Conservation (phyloP, 2,797 vertebrate species). For the Helicolenus hilgendorfi region DNA sequence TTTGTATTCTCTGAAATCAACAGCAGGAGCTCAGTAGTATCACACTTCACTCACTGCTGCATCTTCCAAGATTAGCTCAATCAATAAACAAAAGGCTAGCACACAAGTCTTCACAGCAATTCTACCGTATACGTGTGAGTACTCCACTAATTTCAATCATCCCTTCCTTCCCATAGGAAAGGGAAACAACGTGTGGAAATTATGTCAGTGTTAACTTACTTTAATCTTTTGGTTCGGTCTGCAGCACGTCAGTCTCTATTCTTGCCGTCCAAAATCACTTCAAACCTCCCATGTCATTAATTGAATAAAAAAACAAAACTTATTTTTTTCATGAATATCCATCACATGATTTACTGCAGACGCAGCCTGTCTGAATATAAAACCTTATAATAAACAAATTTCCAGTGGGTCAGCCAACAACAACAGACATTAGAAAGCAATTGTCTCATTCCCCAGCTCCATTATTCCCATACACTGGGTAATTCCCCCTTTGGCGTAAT, state of each 20-base stretch:
- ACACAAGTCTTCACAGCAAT: not conserved
- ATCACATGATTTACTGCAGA: constrained; percentile 63
- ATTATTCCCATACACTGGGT: constrained; percentile 74
- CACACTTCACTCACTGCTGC: not conserved
- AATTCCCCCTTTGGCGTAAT: constrained; percentile 79
- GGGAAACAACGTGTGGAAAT: not conserved
- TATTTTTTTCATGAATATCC: constrained; percentile 36
- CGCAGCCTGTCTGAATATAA: constrained; percentile 53
- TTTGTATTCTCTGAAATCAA: not conserved
- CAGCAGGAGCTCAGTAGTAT: constrained; percentile 4
- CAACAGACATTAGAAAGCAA: constrained; percentile 78
- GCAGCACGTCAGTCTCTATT: not conserved
- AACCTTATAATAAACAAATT: constrained; percentile 75
- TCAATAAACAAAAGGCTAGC: not conserved
- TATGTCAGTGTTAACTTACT: not conserved
- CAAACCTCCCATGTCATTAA: constrained; percentile 11
- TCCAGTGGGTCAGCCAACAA: constrained; percentile 73
- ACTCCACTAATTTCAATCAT: not conserved
- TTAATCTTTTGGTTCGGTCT: not conserved
- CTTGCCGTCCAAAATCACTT: not conserved
- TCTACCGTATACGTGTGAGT: not conserved
- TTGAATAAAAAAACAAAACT: constrained; percentile 23
- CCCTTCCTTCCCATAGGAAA: not conserved
- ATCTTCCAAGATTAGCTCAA: not conserved
- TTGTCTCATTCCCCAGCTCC: constrained; percentile 75